Base-by-base conservation (phyloP, 2,888 invertebrate genomes). In the Conistra vaccinii region DNA sequence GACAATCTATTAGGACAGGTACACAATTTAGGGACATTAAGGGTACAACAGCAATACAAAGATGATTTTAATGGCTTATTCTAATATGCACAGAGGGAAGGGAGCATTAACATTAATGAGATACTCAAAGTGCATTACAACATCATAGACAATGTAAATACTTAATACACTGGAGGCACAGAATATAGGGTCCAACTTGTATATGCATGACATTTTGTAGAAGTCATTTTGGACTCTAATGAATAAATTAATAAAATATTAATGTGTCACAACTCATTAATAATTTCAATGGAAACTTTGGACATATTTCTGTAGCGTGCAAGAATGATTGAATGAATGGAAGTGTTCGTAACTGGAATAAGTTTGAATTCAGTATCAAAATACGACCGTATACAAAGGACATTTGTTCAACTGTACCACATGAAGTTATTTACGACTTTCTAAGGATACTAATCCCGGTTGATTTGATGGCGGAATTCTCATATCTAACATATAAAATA, bases 61-160 rank as follows among this genome's bases (percentile, higher is more conserved):
- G 76, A 71, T 78, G 85, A 86, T 79, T 79, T 66, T 80, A 84
- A 84, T 85, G 84, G 76, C 80, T 53, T 80, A 75, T 82, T 81
- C 69, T 84, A 82, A 81, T 80, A 87, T 83, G 76, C 67, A 80
- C 68, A 69, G 69, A 76, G 73, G 73, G 66, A 48, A 42, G 66
- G 73, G 70, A 39, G 35, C 60, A 78, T 87, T 75, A 86, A 77
- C 61, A 83, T 86, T 80, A 85, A 87, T 80, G 76, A 81, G 80
- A 80, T 83, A 88, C 83, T 86, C 87, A 90, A 91, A 91, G 88
- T 89, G 84, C 89, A 89, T 90, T 87, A 90, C 90, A 90, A 91
- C 90, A 91, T 90, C 91, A 89, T 83, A 86, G 80, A 88, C 87
- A 81, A 81, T 85, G 80, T 84, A 84, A 83, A 85, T 84, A 85